phyloP scores from a whole-genome alignment of 2,797 vertebrate species.

The Hephaestus fuliginosus region DNA sequence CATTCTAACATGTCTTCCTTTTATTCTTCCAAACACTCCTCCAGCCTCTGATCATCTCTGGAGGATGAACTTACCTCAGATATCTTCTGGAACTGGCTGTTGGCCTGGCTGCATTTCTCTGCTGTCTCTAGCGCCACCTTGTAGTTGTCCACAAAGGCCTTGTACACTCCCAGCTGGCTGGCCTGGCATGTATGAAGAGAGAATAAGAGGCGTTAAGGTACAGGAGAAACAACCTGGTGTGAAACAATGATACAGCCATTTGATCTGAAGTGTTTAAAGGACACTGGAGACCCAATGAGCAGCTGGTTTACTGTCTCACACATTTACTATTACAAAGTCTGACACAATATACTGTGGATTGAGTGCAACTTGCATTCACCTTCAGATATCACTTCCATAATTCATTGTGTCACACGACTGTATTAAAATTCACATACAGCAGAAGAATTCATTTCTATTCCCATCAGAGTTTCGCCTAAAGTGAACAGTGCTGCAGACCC shows the following conservation, averaged over 20 bases:
- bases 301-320: not conserved
- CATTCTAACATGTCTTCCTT: not conserved
- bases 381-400: not conserved
- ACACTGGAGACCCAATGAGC: not conserved
- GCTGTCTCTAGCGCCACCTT: constrained; percentile 95
- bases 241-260: not conserved
- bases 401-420: not conserved
- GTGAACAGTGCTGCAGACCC: not conserved
- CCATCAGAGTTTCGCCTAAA: constrained; percentile 2
- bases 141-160: constrained; percentile 99
- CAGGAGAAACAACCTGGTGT: not conserved
- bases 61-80: constrained; percentile 89
- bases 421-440: constrained; percentile 18
- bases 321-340: not conserved
- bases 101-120: constrained; percentile 96
- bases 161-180: constrained; percentile 97
- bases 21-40: not conserved
- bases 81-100: constrained; percentile 97
- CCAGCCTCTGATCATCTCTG: not conserved
- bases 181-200: constrained; percentile 82
- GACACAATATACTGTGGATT: not conserved
- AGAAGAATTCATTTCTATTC: constrained; percentile 18
- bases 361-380: not conserved
- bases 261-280: not conserved
- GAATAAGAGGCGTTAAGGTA: not conserved